Conservation (phyloP, 2,888 invertebrate genomes). For the Drosophila formosana region DNA sequence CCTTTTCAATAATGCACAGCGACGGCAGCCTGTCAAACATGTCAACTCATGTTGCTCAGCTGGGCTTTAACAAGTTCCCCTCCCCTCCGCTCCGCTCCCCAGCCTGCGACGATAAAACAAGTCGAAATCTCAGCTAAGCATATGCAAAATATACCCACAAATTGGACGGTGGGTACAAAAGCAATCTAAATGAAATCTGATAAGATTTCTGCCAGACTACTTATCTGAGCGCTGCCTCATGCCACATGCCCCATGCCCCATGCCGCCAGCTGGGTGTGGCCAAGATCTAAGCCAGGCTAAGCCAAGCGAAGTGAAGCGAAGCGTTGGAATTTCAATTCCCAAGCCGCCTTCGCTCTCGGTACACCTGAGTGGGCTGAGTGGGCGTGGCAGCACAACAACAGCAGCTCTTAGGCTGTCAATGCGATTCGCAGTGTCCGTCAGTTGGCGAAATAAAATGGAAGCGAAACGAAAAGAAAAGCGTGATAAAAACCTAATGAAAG, state of each 20-base stretch:
- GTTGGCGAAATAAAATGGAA: background rate
- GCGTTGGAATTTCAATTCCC: slow-evolving; percentile 22
- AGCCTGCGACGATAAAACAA: background rate
- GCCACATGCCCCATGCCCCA: background rate
- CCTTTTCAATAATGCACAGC: slow-evolving; percentile 59
- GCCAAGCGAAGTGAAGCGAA: slow-evolving; percentile 4
- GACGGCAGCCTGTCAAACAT: slow-evolving; percentile 70
- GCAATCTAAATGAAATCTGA: slow-evolving; percentile 46
- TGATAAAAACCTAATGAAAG: slow-evolving; percentile 26
- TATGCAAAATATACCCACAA: slow-evolving; percentile 46
- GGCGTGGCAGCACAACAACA: slow-evolving; percentile 3
- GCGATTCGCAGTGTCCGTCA: slow-evolving; percentile 19
- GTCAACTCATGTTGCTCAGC: slow-evolving; percentile 27
- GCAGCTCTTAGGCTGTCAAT: slow-evolving; percentile 10
- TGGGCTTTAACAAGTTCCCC: slow-evolving; percentile 2
- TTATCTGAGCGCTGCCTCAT: slow-evolving; percentile 13
- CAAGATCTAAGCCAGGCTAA: slow-evolving; percentile 3
- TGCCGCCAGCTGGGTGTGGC: slow-evolving; percentile 7
- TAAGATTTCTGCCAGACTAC: slow-evolving; percentile 22
- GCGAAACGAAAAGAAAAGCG: background rate
- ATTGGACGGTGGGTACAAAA: background rate
- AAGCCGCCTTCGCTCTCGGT: background rate
- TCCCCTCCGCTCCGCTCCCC: background rate
- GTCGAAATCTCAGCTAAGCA: slow-evolving; percentile 34
- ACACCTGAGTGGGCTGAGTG: slow-evolving; percentile 16